Evolutionary conservation across 2,888 invertebrate genomes (phyloP).

Genomic region (Aethes cnicana): DNA sequence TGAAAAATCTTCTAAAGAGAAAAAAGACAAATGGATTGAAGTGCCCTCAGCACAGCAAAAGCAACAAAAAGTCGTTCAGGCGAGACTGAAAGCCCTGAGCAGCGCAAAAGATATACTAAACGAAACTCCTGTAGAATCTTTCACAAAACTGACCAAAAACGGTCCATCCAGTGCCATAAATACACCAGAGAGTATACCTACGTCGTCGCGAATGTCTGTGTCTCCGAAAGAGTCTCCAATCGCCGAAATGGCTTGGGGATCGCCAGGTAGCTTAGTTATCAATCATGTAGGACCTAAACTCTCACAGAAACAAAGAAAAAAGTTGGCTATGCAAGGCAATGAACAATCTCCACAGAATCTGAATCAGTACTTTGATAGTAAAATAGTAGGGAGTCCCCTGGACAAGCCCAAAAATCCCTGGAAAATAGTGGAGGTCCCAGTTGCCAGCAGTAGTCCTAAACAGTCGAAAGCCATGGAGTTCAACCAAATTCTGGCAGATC

Average conservation of each 20-base stretch:
- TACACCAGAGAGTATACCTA: conserved; percentile 39
- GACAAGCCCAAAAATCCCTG: conserved; percentile 78
- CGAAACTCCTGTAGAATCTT: conserved; percentile 60
- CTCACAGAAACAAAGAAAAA: conserved; percentile 85
- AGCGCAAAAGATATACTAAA: conserved; percentile 67
- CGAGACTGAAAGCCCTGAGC: conserved; percentile 70
- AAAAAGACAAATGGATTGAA: conserved; percentile 73
- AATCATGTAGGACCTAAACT: conserved; percentile 79
- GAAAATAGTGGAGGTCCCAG: conserved; percentile 60
- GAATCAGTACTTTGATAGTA: conserved; percentile 53
- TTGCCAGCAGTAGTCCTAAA: conserved; percentile 67
- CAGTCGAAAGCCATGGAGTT: conserved; percentile 60
- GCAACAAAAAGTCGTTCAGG: conserved; percentile 75
- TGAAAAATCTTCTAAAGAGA: conserved; percentile 52
- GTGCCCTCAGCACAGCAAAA: conserved; percentile 69
- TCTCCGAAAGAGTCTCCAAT: conserved; percentile 62
- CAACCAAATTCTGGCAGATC: conserved; percentile 86
- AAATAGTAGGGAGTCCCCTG: conserved; percentile 56
- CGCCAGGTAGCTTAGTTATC: conserved; percentile 63
- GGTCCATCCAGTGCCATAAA: conserved; percentile 52
- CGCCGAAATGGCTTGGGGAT: conserved; percentile 51
- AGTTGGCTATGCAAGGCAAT: conserved; percentile 75
- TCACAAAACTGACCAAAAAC: conserved; percentile 65
- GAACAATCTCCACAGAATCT: conserved; percentile 53
- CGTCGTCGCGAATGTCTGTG: conserved; percentile 57